Conservation (phyloP, 2,888 invertebrate genomes). For the Plebejus argus region DNA sequence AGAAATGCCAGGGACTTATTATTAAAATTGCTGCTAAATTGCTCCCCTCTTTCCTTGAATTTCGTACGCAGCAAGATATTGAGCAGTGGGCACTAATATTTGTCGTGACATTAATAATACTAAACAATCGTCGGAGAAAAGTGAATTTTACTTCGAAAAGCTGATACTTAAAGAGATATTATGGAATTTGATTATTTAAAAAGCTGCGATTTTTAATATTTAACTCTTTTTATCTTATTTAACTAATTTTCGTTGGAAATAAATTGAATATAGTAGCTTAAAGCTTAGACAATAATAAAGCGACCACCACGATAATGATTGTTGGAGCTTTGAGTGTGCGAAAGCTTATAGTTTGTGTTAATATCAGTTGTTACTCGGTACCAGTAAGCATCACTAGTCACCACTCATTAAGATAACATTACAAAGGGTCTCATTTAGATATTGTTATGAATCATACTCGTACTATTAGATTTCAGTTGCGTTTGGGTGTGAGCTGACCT, state of each 20-base stretch:
- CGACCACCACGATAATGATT: not conserved
- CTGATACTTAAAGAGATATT: no score
- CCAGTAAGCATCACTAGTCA: not conserved
- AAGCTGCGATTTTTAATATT: no score
- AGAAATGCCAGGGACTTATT: conserved; percentile 81
- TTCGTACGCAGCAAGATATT: conserved; percentile 60
- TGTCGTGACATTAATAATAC: conserved; percentile 28
- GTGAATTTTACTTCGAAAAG: conserved; percentile 36
- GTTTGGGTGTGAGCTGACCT: not conserved
- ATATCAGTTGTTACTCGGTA: not conserved
- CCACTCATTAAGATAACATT: conserved; percentile 7
- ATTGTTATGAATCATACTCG: not conserved
- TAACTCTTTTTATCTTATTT: no score
- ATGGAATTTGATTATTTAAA: no score
- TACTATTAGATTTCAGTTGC: not conserved
- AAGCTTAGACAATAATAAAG: not conserved
- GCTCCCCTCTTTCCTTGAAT: conserved; percentile 73
- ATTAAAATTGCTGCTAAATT: conserved; percentile 82
- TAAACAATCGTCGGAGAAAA: not conserved
- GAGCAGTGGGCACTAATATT: conserved; percentile 40
- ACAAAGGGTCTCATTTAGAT: not conserved
- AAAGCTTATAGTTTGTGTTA: not conserved
- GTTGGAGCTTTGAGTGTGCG: not conserved
- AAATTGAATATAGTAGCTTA: no score
- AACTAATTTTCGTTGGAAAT: no score